Percentiles rank a stretch among this genome's conserved stretches.
These are phyloP conservation scores for Sebastiscus albofasciatus DNA, from an alignment of 2,797 vertebrate genomes.

Conservation along the genomic window DNA sequence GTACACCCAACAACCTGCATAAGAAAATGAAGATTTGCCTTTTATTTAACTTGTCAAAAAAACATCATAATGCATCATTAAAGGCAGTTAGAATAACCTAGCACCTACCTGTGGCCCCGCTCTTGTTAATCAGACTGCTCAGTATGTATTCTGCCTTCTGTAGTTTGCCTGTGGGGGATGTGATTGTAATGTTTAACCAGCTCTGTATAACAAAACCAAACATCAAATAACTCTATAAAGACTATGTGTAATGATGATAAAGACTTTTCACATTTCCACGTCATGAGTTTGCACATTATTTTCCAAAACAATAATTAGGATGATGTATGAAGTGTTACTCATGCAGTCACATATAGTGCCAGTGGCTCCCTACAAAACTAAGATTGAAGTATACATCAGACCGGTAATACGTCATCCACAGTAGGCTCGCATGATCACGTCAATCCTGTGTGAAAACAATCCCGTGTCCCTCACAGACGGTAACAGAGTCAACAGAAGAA, in stretches of 20 bases:
- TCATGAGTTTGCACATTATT: background rate
- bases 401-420: accelerated
- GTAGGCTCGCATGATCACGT: no score
- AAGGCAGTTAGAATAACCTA: background rate
- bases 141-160: constrained; percentile 94
- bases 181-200: background rate
- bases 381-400: background rate
- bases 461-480: accelerated
- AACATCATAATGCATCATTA: background rate
- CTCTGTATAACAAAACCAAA: background rate
- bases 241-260: background rate
- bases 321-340: background rate
- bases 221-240: background rate
- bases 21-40: background rate
- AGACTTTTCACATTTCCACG: background rate
- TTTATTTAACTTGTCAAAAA: background rate
- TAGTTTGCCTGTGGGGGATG: constrained; percentile 87
- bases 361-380: background rate
- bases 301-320: background rate
- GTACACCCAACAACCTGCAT: constrained; percentile 90
- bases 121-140: constrained; percentile 89
- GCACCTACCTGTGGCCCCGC: constrained; percentile 86
- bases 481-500: no score
- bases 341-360: background rate
- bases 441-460: no score